Percentiles rank a stretch among this genome's conserved stretches.
Evolutionary conservation across 2,888 invertebrate species (phyloP).

Genomic region (Parasteatoda lunata): DNA sequence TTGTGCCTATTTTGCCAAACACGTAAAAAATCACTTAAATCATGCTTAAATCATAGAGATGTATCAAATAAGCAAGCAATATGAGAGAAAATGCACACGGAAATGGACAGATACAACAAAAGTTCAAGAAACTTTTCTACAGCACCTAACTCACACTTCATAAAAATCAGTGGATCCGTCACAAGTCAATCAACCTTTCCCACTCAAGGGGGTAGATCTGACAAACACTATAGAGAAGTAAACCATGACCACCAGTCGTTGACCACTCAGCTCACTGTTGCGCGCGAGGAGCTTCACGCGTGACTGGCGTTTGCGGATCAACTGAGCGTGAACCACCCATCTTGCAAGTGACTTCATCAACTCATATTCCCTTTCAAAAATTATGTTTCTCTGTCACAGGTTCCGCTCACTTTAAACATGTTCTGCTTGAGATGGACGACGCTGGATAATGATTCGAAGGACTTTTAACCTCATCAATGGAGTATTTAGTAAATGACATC

Average conservation of each 20-base stretch:
- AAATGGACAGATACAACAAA: not conserved
- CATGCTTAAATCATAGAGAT: not conserved
- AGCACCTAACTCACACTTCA: not conserved
- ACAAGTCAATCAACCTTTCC: constrained; percentile 51
- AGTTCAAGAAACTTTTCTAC: not conserved
- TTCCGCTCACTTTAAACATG: too few relatives aligned
- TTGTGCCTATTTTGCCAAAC: too few relatives aligned
- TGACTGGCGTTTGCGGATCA: constrained; percentile 54
- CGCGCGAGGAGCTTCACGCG: constrained; percentile 58
- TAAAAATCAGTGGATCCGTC: constrained; percentile 1
- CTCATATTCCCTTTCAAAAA: not conserved
- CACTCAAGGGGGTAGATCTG: constrained; percentile 19
- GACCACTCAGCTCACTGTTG: constrained; percentile 55
- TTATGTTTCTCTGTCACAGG: not conserved
- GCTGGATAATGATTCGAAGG: too few relatives aligned
- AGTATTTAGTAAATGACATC: too few relatives aligned
- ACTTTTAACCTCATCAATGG: too few relatives aligned
- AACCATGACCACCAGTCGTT: constrained; percentile 62
- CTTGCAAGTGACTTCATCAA: constrained; percentile 18
- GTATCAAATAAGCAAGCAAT: not conserved
- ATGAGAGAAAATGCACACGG: not conserved
- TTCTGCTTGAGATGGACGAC: too few relatives aligned
- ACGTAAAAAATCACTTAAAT: not conserved
- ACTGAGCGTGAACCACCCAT: constrained; percentile 32
- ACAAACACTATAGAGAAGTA: constrained; percentile 29